Evolutionary conservation across 2,113 vertebrate species (phyloP).

Genomic region (Hippopotamus amphibius): DNA sequence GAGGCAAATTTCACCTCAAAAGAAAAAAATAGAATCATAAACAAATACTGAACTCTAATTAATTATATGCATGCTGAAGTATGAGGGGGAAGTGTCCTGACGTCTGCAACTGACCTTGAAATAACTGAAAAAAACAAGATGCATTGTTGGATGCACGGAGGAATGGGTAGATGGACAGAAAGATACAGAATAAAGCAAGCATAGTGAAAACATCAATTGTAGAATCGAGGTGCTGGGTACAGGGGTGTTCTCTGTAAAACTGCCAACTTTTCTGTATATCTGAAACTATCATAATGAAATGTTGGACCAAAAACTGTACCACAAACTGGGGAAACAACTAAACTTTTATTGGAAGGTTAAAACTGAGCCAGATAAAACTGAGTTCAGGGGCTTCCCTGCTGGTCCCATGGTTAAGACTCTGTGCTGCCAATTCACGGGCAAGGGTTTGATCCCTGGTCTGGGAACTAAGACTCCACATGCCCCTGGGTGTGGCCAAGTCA

Average conservation of each 20-base stretch:
- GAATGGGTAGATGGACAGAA: neutral
- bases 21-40: conserved; percentile 8
- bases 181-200: neutral
- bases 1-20: conserved; percentile 50
- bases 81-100: neutral
- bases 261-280: neutral
- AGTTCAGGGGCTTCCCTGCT: neutral
- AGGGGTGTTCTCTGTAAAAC: neutral
- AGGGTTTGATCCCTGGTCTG: too few relatives aligned
- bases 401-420: too few relatives aligned
- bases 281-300: neutral
- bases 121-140: neutral
- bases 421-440: too few relatives aligned
- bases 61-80: neutral
- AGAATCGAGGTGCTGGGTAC: neutral
- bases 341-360: neutral
- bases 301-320: neutral
- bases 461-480: too few relatives aligned
- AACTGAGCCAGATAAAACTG: neutral
- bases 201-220: neutral
- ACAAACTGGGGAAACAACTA: neutral
- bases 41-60: conserved; percentile 30
- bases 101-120: neutral
- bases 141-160: neutral
- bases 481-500: too few relatives aligned